Conservation (phyloP, 2,888 invertebrate genomes). For the Polyommatus icarus region DNA sequence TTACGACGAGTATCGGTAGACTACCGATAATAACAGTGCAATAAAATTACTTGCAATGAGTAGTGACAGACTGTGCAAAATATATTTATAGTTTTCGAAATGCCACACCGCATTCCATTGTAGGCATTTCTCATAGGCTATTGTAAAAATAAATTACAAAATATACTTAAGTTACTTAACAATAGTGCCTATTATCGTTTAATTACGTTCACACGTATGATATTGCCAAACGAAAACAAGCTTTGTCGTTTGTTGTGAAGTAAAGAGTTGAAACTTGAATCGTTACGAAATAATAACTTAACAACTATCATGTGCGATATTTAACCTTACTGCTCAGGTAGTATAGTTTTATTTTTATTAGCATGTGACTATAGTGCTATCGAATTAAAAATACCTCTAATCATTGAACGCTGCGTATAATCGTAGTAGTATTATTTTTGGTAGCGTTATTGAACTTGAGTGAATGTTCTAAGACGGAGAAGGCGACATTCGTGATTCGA, state of each 20-base stretch:
- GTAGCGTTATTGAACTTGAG: conserved; percentile 29
- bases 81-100: conserved; percentile 3
- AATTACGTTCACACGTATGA: conserved; percentile 41
- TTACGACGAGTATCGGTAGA: too few species aligned
- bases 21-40: neutral
- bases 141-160: neutral
- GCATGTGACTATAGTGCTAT: neutral
- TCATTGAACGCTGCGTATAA: neutral
- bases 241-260: conserved; percentile 40
- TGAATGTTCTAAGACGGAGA: conserved; percentile 25
- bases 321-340: conserved; percentile 15
- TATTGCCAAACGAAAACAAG: conserved; percentile 44
- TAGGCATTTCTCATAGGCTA: neutral
- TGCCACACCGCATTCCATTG: conserved; percentile 9
- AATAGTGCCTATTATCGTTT: conserved; percentile 40
- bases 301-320: conserved; percentile 35
- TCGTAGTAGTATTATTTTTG: neutral
- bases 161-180: conserved; percentile 38
- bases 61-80: neutral
- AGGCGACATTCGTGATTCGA: conserved; percentile 16
- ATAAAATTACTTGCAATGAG: neutral
- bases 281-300: conserved; percentile 40
- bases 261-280: conserved; percentile 41
- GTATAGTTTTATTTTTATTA: conserved; percentile 41
- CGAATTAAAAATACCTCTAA: neutral